Conservation (phyloP, 2,113 vertebrate genomes). For the Lepisosteus oculatus region DNA sequence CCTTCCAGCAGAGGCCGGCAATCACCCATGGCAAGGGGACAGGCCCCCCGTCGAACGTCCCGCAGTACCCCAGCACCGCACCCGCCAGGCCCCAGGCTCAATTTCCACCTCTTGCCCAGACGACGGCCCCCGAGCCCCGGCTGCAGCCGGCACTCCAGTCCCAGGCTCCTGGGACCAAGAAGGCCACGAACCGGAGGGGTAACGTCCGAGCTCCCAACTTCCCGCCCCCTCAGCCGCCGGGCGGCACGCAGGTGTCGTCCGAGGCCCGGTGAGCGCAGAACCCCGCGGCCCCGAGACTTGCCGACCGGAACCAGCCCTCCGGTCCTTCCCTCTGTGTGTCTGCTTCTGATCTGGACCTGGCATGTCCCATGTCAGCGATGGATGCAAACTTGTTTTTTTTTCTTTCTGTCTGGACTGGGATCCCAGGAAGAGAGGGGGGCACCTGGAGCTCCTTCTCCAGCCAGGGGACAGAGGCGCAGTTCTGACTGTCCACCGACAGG, state of each 20-base stretch:
- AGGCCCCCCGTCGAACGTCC: constrained; percentile 38
- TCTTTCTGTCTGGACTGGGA: no score
- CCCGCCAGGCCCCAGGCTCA: constrained; percentile 29
- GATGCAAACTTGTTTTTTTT: no score
- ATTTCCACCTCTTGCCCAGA: background rate
- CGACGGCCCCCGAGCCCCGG: constrained; percentile 10
- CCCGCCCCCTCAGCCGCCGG: constrained; percentile 62
- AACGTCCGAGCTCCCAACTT: constrained; percentile 52
- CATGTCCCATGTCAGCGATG: no score
- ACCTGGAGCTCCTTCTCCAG: no score
- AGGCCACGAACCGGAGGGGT: constrained; percentile 39
- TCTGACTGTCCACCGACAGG: no score
- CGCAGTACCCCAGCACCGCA: constrained; percentile 32
- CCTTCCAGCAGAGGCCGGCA: constrained; percentile 32
- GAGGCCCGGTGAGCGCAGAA: constrained; percentile 14
- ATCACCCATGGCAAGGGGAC: background rate
- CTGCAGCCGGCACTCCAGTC: background rate
- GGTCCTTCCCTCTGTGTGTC: no score
- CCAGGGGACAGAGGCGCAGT: no score
- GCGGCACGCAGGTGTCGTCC: constrained; percentile 45
- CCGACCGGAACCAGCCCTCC: no score
- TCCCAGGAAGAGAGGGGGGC: no score
- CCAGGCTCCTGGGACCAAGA: constrained; percentile 30
- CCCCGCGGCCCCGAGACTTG: no score
- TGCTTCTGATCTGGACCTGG: no score